Percentiles rank a stretch among this genome's conserved stretches.
Conservation (phyloP, 2,797 vertebrate genomes). For the Denticeps clupeoides region DNA sequence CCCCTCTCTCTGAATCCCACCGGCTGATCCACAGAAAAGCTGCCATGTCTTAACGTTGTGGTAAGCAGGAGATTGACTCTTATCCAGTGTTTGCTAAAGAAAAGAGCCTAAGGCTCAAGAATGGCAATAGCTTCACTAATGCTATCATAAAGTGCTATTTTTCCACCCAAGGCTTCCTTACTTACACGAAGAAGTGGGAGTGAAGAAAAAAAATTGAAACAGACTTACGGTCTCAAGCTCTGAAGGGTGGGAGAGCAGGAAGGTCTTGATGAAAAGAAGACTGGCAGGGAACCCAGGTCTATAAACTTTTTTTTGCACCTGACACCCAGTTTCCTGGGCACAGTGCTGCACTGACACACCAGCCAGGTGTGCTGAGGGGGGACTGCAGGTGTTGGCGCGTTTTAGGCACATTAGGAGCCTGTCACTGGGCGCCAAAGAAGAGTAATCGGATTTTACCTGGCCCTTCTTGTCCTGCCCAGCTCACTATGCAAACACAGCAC, state of each 20-base stretch:
- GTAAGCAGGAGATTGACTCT: conserved; percentile 64
- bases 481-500: conserved; percentile 52
- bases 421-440: conserved; percentile 45
- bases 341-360: conserved; percentile 20
- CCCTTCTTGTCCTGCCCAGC: conserved; percentile 34
- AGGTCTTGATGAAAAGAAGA: conserved; percentile 38
- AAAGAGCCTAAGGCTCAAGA: conserved; percentile 60
- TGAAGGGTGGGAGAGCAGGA: neutral
- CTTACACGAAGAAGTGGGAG: conserved; percentile 49
- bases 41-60: conserved; percentile 50
- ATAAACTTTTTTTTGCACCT: conserved; percentile 38
- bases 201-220: conserved; percentile 52
- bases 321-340: conserved; percentile 39
- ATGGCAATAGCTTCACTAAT: conserved; percentile 52
- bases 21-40: conserved; percentile 54
- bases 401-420: conserved; percentile 54
- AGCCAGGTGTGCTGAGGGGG: conserved; percentile 44
- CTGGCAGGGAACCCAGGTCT: conserved; percentile 37
- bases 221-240: too few relatives aligned
- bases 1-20: conserved; percentile 48
- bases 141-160: conserved; percentile 53
- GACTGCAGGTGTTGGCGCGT: conserved; percentile 50
- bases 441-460: conserved; percentile 57
- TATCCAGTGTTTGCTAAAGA: conserved; percentile 61
- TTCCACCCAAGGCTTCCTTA: conserved; percentile 41